Evolutionary conservation across 2,888 invertebrate genomes (phyloP), one percentile per base, ranked within the genome.

Genomic region (Amiota communis): DNA sequence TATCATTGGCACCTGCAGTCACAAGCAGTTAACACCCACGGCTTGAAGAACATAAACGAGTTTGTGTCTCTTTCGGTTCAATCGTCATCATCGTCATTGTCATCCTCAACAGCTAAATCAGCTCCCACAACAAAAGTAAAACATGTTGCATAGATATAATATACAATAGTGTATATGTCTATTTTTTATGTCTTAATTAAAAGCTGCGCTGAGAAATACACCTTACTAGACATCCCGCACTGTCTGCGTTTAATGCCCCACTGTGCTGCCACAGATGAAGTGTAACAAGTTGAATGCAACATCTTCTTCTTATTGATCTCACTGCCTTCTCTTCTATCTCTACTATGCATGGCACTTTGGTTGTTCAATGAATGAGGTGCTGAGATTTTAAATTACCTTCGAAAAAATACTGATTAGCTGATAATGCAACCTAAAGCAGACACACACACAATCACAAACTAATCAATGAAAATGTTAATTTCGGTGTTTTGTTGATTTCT

Each of bases 381-480:
- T 83, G 84, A 85, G 83, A 79, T 82, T 77, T 75, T 73, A 82
- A 83, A 83, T 82, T 79, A 13, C 46, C 13, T 67, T 48, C 80
- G 78, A 72, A 79, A 81, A 77, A 82, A 79, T 78, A 79, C 84
- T 84, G 83, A 83, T 83, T 83, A 83, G 84, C 84, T 77, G 84
- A 83, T 84, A 85, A 83, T 81, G 80, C 78, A 78, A 80, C 78
- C 47, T 12, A 59, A 70, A 59, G 79, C 77, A 80, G 74, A 74
- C 75, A 61, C 71, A 23, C 1, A 23, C 23, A 23, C 23, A 23
- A 23, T n/a, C 23, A 23, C 47, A 64, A 72, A 67, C 73, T 79
- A 81, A 81, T 80, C 78, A 79, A 79, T 79, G 80, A 75, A 77
- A 78, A 83, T 80, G 79, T 81, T 73, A 83, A 84, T 84, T 74